Evolutionary conservation across 1,140 invertebrate genomes (phyloP), one percentile per base, ranked within the genome.

Genomic region (Caerostris extrusa): DNA sequence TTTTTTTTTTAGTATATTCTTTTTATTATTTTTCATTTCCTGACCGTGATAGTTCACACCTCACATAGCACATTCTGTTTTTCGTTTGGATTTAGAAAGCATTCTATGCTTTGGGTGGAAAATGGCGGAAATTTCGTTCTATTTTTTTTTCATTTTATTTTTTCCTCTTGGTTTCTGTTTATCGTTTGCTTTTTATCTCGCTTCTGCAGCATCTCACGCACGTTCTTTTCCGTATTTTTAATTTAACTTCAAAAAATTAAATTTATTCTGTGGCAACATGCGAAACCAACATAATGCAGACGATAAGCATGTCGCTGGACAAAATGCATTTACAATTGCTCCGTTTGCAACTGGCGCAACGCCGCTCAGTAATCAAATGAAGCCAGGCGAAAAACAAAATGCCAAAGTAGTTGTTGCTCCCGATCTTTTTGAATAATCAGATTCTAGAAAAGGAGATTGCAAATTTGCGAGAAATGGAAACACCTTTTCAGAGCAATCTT

Each of bases 181-280:
- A 92, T 92, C 90, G 77, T 64, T 19, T 55, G 82, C 67, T 67
- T 92, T n/a, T 92, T 92, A 92, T 92, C 90, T 92, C 90, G 50
- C 81, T 85, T 55, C 56, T 55, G 90, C 90, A 92, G 90, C 50
- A 92, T 56, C 64, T 50, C 56, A 56, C 64, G 86, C 50, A 14
- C 55, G 7, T 55, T 64, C 12, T 64, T 55, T 64, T 88, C 53
- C 7, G 2, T n/a, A 14, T 56, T 19, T 92, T 90, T 90, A 19
- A 56, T 10, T 91, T 81, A 34, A 77, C 71, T 77, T 67, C 34
- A 34, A 14, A 56, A 91, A 92, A 92, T 92, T 92, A 92, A 67
- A 81, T 85, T 92, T 92, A 92, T 92, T 85, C 81, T 55, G 81
- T 85, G 81, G 90, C 58, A 85, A 67, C 17, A 58, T 14, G 50